phyloP scores from a whole-genome alignment of 37 sponge, comb jelly and placozoan genomes.

The Sycon ciliatum region DNA sequence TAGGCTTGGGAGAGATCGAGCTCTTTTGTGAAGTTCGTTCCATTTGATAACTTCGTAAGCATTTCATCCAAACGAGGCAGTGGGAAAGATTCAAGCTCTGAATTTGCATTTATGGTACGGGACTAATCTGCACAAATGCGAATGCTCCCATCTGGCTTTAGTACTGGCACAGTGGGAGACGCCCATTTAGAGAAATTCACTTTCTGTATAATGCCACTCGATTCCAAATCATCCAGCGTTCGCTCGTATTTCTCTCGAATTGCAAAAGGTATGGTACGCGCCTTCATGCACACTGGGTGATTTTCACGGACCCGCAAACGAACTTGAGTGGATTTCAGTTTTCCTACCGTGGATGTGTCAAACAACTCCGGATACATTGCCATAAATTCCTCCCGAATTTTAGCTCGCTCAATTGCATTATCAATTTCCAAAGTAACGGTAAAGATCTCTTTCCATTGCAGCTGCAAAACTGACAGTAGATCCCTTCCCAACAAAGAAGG shows the following conservation, averaged over 20 bases:
- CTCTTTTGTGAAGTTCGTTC: constrained; percentile 22
- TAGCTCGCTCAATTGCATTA: too few relatives aligned
- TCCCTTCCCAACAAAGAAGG: not conserved
- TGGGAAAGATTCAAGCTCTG: constrained; percentile 19
- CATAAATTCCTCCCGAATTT: too few relatives aligned
- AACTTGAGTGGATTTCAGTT: too few relatives aligned
- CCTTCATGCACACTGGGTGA: too few relatives aligned
- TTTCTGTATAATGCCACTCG: not conserved
- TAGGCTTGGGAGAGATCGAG: constrained; percentile 16
- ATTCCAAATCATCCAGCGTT: not conserved
- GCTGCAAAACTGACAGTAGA: not conserved
- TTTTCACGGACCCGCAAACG: too few relatives aligned
- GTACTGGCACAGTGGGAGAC: constrained; percentile 29
- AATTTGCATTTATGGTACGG: constrained; percentile 5
- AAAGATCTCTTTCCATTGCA: constrained; percentile 3
- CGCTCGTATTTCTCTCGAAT: not conserved
- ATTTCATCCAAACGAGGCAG: constrained; percentile 26
- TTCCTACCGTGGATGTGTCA: too few relatives aligned
- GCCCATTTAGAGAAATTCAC: constrained; percentile 26
- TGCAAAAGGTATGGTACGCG: not conserved
- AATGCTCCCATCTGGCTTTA: too few relatives aligned
- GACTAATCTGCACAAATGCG: constrained; percentile 26
- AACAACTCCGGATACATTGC: too few relatives aligned
- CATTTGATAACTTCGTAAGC: constrained; percentile 13
- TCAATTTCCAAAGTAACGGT: too few relatives aligned